Conservation (phyloP, 2,113 vertebrate genomes). For the Halcyon senegalensis region DNA sequence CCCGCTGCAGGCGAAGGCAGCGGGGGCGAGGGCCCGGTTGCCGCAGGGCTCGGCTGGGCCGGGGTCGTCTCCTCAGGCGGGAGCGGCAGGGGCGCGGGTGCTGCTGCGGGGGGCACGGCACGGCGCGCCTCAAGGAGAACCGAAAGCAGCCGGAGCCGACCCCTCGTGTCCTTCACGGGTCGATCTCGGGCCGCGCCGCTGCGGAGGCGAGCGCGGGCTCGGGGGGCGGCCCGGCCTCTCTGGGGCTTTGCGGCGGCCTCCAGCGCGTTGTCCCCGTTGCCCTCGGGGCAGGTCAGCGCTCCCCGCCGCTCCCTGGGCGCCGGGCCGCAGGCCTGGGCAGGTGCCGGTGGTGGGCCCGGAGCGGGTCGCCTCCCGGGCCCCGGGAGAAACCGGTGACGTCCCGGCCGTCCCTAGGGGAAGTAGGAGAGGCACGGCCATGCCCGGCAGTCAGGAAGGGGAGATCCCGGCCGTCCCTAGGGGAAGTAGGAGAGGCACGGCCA, state of each 20-base stretch:
- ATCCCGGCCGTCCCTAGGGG: too few species aligned
- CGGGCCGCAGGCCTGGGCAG: neutral
- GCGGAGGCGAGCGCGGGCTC: neutral
- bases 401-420: neutral
- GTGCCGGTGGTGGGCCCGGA: neutral
- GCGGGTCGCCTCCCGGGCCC: neutral
- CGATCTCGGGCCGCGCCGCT: neutral
- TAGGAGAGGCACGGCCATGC: neutral
- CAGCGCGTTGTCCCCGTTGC: neutral
- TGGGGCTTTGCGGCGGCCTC: neutral
- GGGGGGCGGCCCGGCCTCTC: neutral
- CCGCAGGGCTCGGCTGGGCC: neutral
- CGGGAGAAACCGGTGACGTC: neutral
- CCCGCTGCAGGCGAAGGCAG: neutral
- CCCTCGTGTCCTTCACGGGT: neutral
- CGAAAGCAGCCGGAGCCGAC: neutral
- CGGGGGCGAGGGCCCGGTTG: neutral
- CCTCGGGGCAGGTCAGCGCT: neutral
- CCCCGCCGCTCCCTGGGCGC: neutral
- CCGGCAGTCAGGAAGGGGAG: fast-evolving
- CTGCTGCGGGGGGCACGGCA: neutral
- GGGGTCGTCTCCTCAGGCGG: neutral
- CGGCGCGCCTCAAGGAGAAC: neutral
- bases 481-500: fast-evolving
- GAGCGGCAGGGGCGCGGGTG: neutral